These are phyloP conservation scores for Dolichotis patagonum DNA, from an alignment of 2,113 vertebrate species.

Conservation along the genomic window DNA sequence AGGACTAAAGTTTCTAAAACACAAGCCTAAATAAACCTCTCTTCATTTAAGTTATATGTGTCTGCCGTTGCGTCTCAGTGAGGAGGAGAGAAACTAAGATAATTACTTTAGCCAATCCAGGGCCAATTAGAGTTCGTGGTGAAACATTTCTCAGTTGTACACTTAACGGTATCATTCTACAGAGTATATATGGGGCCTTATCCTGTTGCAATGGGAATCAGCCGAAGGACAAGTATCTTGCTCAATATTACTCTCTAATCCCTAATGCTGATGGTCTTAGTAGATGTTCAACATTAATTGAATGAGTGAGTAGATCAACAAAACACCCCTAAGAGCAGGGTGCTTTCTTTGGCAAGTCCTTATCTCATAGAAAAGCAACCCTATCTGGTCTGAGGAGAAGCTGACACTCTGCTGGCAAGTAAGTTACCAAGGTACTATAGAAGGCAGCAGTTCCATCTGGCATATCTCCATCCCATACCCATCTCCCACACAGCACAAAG, in stretches of 20 bases:
- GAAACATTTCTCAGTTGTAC: neutral
- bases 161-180: neutral
- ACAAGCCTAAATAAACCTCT: neutral
- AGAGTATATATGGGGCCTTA: neutral
- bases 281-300: neutral
- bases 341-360: neutral
- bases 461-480: neutral
- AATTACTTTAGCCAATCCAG: neutral
- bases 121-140: neutral
- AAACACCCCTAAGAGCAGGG: neutral
- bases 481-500: slow-evolving; percentile 31
- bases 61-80: neutral
- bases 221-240: neutral
- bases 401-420: neutral
- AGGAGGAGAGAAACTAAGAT: neutral
- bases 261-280: neutral
- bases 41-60: neutral
- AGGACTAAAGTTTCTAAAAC: neutral
- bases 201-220: neutral
- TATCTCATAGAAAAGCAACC: slow-evolving; percentile 30
- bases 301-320: slow-evolving; percentile 6
- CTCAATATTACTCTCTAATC: neutral
- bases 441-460: neutral
- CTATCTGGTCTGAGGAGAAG: neutral
- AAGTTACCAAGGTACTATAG: neutral